Conservation (phyloP, 2,113 vertebrate species). For the Anoplopoma fimbria region DNA sequence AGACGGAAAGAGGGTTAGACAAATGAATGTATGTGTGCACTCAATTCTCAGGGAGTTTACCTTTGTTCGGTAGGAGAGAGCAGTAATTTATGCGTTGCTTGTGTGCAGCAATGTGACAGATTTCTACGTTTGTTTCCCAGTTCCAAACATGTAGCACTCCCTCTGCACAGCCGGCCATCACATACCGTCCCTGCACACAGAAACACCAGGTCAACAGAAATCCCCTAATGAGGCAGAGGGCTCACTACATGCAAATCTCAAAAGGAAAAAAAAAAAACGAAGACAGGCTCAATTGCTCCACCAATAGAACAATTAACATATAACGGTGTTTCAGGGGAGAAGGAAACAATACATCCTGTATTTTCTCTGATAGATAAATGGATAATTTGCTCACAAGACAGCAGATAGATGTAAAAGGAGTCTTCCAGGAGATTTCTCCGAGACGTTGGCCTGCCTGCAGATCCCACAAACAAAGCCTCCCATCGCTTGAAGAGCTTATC, state of each 20-base stretch:
- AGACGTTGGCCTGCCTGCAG: constrained; percentile 68
- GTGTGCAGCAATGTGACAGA: constrained; percentile 87
- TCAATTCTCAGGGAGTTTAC: constrained; percentile 23
- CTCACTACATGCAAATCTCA: background rate
- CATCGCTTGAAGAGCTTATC: constrained; percentile 87
- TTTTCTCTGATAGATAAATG: background rate
- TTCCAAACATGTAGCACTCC: constrained; percentile 89
- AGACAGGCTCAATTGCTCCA: background rate
- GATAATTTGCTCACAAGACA: constrained; percentile 80
- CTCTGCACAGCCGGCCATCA: constrained; percentile 83
- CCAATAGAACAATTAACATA: background rate
- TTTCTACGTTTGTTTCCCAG: constrained; percentile 79
- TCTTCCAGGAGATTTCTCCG: constrained; percentile 81
- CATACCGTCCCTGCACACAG: constrained; percentile 80
- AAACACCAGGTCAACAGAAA: background rate
- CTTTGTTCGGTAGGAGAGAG: constrained; percentile 50
- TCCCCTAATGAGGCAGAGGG: background rate
- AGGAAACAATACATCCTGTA: background rate
- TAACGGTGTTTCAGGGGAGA: background rate
- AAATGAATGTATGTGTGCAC: background rate
- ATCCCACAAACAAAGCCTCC: constrained; percentile 86
- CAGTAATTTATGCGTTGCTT: constrained; percentile 82
- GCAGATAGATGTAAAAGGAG: constrained; percentile 82
- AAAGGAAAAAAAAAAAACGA: background rate
- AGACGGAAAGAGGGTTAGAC: background rate